A percentile compares a stretch with the other conserved stretches of the same genome.
These are phyloP conservation scores for Phataginus tricuspis DNA, from an alignment of 2,797 vertebrate species.

Conservation along the genomic window DNA sequence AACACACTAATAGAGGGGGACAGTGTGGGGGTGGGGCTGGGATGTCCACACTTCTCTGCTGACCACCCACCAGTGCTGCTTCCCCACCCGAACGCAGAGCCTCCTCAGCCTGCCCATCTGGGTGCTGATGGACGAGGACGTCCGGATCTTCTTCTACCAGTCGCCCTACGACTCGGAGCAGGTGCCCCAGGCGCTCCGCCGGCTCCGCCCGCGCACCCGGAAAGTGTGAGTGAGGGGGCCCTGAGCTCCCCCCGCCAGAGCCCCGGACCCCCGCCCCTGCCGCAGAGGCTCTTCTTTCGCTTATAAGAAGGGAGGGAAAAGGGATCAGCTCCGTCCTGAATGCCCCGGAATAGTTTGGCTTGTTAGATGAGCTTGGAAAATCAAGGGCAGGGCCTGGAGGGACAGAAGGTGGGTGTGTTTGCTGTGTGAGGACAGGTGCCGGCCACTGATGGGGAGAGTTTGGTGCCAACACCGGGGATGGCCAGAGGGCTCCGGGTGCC, in stretches of 20 bases:
- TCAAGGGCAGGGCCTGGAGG: neutral
- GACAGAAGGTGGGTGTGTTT: neutral
- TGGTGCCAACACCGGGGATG: neutral
- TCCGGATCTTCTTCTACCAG: slow-evolving; percentile 97
- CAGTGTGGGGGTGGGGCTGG: rapidly evolving
- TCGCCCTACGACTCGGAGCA: slow-evolving; percentile 90
- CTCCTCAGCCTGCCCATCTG: slow-evolving; percentile 92
- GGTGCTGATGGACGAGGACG: slow-evolving; percentile 92
- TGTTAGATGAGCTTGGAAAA: neutral
- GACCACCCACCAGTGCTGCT: rapidly evolving
- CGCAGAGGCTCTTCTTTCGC: neutral
- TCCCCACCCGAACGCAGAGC: slow-evolving; percentile 83
- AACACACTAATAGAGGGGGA: neutral
- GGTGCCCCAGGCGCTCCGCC: slow-evolving; percentile 90
- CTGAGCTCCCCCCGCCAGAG: rapidly evolving
- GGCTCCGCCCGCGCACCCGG: slow-evolving; percentile 95
- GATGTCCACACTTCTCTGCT: neutral
- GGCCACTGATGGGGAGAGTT: neutral
- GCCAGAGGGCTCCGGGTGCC: too few species aligned
- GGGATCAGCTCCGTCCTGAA: neutral
- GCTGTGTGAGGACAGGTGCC: neutral
- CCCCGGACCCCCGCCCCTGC: rapidly evolving
- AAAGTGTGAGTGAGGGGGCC: slow-evolving; percentile 89
- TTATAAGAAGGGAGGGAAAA: neutral
- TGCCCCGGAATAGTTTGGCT: neutral